Percentiles rank a stretch among this genome's conserved stretches.
Evolutionary conservation across 2,797 vertebrate genomes (phyloP).

Genomic region (Poeciliopsis gracilis): DNA sequence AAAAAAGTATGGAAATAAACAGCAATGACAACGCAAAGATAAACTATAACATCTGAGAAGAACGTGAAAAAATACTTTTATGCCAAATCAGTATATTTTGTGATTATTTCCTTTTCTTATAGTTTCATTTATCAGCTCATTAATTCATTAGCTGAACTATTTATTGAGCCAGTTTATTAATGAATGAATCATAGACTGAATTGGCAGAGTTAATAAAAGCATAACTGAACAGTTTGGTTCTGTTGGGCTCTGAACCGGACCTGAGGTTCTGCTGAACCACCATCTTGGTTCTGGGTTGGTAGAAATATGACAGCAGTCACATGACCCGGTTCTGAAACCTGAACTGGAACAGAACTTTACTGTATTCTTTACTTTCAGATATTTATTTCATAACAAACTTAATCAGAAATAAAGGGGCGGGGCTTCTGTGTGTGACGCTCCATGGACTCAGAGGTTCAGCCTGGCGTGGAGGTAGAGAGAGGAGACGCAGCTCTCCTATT

Average conservation of each 20-base stretch:
- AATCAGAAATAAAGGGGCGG: neutral
- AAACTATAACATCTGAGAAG: neutral
- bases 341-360: neutral
- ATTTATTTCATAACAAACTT: neutral
- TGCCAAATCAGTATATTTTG: no score
- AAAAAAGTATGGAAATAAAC: no score
- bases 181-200: no score
- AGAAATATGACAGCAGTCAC: no score
- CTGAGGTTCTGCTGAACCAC: no score
- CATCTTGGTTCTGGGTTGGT: no score
- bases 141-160: neutral
- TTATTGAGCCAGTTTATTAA: neutral
- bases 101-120: neutral
- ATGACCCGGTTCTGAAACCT: neutral
- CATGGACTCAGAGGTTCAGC: neutral
- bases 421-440: neutral
- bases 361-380: neutral
- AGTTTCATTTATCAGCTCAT: neutral
- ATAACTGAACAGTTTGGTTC: no score
- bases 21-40: no score
- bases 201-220: no score
- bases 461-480: neutral
- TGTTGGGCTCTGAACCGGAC: no score
- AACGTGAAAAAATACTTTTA: no score
- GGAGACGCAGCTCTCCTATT: conserved; percentile 29